A percentile compares a stretch with the other conserved stretches of the same genome.
These are phyloP conservation scores for Streptopelia turtur DNA, from an alignment of 2,797 vertebrate genomes.

Conservation along the genomic window DNA sequence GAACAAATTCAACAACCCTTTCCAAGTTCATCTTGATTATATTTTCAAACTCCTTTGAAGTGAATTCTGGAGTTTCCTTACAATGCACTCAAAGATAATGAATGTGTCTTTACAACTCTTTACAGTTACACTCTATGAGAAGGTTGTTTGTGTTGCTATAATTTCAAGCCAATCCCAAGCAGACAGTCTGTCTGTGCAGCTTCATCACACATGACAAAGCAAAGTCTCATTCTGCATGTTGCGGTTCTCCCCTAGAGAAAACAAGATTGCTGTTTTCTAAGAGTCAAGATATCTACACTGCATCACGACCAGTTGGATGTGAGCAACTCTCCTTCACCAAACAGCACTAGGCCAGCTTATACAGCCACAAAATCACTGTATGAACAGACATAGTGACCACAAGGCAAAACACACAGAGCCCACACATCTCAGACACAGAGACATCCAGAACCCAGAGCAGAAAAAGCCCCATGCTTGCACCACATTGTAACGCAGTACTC, in stretches of 20 bases:
- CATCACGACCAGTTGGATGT: too few relatives aligned
- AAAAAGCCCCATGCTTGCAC: accelerated
- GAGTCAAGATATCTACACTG: too few relatives aligned
- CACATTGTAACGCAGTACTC: accelerated
- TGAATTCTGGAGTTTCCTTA: too few relatives aligned
- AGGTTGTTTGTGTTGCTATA: accelerated
- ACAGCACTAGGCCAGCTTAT: accelerated
- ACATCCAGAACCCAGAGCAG: accelerated
- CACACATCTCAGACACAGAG: accelerated
- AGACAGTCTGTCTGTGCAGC: too few relatives aligned
- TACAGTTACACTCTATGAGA: accelerated
- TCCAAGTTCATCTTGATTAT: too few relatives aligned
- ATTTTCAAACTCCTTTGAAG: too few relatives aligned
- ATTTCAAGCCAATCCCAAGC: not conserved
- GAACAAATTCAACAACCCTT: too few relatives aligned
- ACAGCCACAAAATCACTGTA: not conserved
- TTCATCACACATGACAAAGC: not conserved
- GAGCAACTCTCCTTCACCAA: too few relatives aligned
- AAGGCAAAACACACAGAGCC: not conserved
- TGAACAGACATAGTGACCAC: too few relatives aligned
- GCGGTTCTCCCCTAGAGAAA: not conserved
- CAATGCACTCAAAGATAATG: too few relatives aligned
- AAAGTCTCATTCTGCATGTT: accelerated
- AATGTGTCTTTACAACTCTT: too few relatives aligned
- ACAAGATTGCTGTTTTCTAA: not conserved